Evolutionary conservation across 2,797 vertebrate genomes (phyloP), one percentile per base, ranked within the genome.

Genomic region (Triplophysa yarkandensis): DNA sequence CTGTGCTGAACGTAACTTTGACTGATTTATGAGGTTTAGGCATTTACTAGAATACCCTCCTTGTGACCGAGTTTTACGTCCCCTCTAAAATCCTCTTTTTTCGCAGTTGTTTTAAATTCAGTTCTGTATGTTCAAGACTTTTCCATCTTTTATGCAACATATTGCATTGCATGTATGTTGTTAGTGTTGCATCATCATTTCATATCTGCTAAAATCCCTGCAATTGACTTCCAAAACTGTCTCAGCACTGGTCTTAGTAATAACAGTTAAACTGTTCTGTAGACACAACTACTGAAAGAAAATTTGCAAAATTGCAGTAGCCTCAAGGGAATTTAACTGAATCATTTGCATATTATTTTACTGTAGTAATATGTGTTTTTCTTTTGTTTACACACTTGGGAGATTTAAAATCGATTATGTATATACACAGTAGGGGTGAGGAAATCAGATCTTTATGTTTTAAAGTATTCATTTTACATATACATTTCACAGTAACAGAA

Each of bases 21-120:
- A 68, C 78, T 84, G 85, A 83, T 87, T 81, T 77, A 81, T 85
- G 68, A 71, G 28, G 55, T 8, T 73, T 55, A 23, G 48, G 25
- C 68, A n/a, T 23, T 14, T 60, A 44, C 66, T 70, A 32, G 23
- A 60, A 71, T 32, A 5, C 48, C 72, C 16, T 9, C 60, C 71
- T 52, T 57, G 21, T 44, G 30, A 39, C n/a, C 41, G 25, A 46
- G 14, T 48, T 52, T 19, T 66, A 19, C 32, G 23, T n/a, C 43
- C 30, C 4, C 5, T 2, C 5, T 48, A 34, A 61, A 8, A 25
- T 9, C 17, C 32, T 36, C 23, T 23, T 36, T 57, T 10, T 10
- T 25, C 41, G 0, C 19, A 11, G 25, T 25, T 62, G 52, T 62
- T 69, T 70, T 67, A 63, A 21, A 23, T 60, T 54, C 30, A 67